Conservation (phyloP, 2,888 invertebrate genomes). For the Germaria angustata region DNA sequence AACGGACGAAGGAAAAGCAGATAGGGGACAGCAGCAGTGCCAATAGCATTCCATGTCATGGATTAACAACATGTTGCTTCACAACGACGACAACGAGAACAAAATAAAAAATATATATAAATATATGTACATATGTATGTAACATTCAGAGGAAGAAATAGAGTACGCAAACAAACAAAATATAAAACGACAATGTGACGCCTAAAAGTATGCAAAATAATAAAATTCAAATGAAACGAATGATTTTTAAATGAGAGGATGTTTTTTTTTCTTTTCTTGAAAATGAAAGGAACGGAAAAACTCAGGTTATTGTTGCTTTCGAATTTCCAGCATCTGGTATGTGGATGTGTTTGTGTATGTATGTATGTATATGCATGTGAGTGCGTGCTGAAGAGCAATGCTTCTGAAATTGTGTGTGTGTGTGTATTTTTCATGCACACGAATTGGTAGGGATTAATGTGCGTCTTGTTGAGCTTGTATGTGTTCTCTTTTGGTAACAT, state of each 20-base stretch:
- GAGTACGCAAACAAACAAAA: conserved; percentile 11
- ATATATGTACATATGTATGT: too few species aligned
- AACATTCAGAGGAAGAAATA: background rate
- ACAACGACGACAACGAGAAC: conserved; percentile 39
- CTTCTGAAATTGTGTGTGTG: background rate
- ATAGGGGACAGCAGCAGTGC: background rate
- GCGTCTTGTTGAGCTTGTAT: background rate
- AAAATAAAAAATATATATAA: background rate
- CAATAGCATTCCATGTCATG: conserved; percentile 31
- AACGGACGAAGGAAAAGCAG: background rate
- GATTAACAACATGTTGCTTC: conserved; percentile 66
- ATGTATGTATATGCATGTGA: background rate
- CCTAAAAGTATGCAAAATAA: conserved; percentile 63
- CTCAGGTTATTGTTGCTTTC: conserved; percentile 26
- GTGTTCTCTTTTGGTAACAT: conserved; percentile 13
- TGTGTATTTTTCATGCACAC: background rate
- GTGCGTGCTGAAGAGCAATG: background rate
- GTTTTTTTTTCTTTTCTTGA: conserved; percentile 19
- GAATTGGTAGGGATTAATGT: background rate
- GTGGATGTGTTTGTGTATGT: background rate
- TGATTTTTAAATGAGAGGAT: conserved; percentile 37
- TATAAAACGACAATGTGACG: conserved; percentile 59
- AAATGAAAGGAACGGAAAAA: background rate
- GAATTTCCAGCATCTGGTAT: background rate
- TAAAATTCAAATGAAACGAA: conserved; percentile 37